These are phyloP conservation scores for Alcis repandata DNA, from an alignment of 2,888 invertebrate genomes.

Conservation along the genomic window DNA sequence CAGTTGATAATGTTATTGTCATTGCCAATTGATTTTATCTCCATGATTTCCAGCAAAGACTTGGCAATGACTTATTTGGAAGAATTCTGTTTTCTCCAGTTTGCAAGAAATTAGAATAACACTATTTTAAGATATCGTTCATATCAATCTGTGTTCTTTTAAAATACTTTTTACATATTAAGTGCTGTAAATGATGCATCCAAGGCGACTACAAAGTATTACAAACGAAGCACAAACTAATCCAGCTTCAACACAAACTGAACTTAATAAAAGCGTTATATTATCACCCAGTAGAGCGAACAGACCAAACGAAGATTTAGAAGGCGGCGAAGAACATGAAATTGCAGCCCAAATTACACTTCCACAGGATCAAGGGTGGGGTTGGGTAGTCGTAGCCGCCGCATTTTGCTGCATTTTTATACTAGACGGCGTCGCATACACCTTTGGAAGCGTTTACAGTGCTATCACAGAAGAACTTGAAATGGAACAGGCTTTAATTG, in stretches of 20 bases:
- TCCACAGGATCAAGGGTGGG: slow-evolving; percentile 78
- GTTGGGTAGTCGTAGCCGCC: slow-evolving; percentile 75
- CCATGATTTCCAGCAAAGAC: no score
- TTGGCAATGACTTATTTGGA: no score
- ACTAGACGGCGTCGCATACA: slow-evolving; percentile 72
- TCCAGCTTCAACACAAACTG: background rate
- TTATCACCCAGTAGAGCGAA: slow-evolving; percentile 65
- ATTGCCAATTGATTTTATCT: no score
- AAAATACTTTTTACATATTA: background rate
- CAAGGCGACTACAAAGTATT: slow-evolving; percentile 10
- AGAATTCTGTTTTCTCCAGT: no score
- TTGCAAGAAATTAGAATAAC: no score
- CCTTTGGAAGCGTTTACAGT: slow-evolving; percentile 72
- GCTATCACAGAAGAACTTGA: slow-evolving; percentile 69
- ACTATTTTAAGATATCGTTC: background rate
- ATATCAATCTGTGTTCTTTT: background rate
- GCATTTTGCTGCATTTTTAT: slow-evolving; percentile 67
- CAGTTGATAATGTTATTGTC: no score
- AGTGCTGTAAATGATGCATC: slow-evolving; percentile 4
- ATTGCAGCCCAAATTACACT: slow-evolving; percentile 78
- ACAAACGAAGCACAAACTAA: slow-evolving; percentile 3
- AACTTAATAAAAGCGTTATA: slow-evolving; percentile 55
- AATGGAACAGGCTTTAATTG: slow-evolving; percentile 61
- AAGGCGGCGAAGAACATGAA: slow-evolving; percentile 79
- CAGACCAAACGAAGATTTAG: slow-evolving; percentile 56